phyloP scores from a whole-genome alignment of 2,113 vertebrate species.

The Leucosticte australis region DNA sequence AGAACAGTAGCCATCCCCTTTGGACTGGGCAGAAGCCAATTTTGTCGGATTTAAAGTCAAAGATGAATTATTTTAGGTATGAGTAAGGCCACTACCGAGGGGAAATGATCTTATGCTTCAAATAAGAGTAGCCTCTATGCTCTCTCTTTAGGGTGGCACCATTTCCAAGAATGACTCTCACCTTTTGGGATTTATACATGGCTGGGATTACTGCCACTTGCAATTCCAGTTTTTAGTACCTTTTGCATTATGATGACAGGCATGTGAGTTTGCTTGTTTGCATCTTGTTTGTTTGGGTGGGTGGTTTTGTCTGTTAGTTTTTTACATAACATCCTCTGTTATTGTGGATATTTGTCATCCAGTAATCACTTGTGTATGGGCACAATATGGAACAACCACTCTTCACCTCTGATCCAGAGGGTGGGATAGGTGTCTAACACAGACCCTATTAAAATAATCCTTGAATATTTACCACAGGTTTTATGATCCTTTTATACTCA shows the following conservation, averaged over 20 bases:
- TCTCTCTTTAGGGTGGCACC: neutral
- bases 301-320: neutral
- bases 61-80: neutral
- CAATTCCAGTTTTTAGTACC: neutral
- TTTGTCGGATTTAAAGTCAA: neutral
- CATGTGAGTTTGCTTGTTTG: neutral
- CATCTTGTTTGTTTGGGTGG: neutral
- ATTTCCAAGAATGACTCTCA: neutral
- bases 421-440: neutral
- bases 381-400: neutral
- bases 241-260: neutral
- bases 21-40: neutral
- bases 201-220: neutral
- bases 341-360: neutral
- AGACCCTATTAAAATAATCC: neutral
- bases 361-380: neutral
- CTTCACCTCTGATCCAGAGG: neutral
- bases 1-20: neutral
- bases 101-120: neutral
- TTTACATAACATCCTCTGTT: neutral
- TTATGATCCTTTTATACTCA: neutral
- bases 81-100: neutral
- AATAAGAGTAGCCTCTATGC: neutral
- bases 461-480: neutral
- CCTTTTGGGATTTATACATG: neutral